phyloP scores from a whole-genome alignment of 2,797 vertebrate species.

The Acanthis flammea region DNA sequence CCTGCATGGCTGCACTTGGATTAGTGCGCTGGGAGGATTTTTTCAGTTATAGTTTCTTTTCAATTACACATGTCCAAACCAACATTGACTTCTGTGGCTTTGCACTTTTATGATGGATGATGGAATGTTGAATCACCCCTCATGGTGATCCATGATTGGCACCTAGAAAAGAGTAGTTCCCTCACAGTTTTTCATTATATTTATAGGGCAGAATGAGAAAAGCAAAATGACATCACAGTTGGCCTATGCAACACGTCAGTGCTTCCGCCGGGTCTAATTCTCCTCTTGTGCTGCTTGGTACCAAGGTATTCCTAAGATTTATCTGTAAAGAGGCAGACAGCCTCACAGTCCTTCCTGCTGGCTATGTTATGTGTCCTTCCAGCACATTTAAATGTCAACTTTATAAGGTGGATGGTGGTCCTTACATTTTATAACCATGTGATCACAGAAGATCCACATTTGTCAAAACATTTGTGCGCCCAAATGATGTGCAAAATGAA shows the following conservation, averaged over 20 bases:
- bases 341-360: neutral
- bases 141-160: neutral
- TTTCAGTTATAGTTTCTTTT: neutral
- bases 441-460: neutral
- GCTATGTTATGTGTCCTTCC: neutral
- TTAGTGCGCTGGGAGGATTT: neutral
- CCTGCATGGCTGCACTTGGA: neutral
- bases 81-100: neutral
- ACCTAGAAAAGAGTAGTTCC: neutral
- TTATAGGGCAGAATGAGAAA: neutral
- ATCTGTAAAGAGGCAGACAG: neutral
- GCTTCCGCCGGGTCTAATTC: neutral
- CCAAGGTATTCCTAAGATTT: neutral
- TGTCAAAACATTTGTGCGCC: fast-evolving
- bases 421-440: neutral
- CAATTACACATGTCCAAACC: neutral
- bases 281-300: neutral
- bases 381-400: neutral
- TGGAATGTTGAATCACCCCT: neutral
- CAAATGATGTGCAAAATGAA: neutral
- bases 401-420: neutral
- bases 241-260: fast-evolving
- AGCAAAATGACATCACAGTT: neutral
- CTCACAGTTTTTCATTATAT: neutral
- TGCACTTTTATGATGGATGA: neutral